phyloP scores from a whole-genome alignment of 2,113 vertebrate genomes.

The Oryzias celebensis region DNA sequence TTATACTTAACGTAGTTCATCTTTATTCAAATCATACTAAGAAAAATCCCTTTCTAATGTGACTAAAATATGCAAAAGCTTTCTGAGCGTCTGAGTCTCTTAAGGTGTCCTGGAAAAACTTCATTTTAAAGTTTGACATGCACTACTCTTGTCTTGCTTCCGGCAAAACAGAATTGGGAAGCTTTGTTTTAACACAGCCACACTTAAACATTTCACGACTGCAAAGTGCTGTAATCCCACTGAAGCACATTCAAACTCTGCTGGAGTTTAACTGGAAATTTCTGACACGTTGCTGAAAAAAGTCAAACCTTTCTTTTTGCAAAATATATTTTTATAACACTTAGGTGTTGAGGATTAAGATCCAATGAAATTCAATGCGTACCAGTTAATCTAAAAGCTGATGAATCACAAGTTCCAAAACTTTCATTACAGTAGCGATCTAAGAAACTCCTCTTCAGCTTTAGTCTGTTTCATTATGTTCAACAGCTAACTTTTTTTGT shows the following conservation, averaged over 20 bases:
- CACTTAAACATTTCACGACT: conserved; percentile 45
- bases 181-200: conserved; percentile 37
- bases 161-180: conserved; percentile 37
- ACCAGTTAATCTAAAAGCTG: conserved; percentile 33
- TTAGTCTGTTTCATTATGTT: conserved; percentile 38
- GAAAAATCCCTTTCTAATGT: background rate
- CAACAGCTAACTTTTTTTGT: conserved; percentile 45
- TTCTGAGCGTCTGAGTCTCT: background rate
- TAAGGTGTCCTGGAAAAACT: conserved; percentile 9
- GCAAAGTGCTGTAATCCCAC: conserved; percentile 55
- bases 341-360: conserved; percentile 19
- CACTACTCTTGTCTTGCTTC: conserved; percentile 20
- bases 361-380: conserved; percentile 22
- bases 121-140: conserved; percentile 30
- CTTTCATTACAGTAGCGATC: conserved; percentile 39
- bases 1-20: background rate
- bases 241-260: conserved; percentile 41
- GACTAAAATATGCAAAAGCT: background rate
- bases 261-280: conserved; percentile 43
- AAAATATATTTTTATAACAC: conserved; percentile 14
- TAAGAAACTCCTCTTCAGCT: conserved; percentile 25
- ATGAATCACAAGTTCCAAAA: conserved; percentile 35
- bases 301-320: conserved; percentile 27
- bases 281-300: conserved; percentile 34
- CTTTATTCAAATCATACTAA: background rate